Base-by-base conservation (phyloP, 2,888 invertebrate genomes). In the Phortica magna region DNA sequence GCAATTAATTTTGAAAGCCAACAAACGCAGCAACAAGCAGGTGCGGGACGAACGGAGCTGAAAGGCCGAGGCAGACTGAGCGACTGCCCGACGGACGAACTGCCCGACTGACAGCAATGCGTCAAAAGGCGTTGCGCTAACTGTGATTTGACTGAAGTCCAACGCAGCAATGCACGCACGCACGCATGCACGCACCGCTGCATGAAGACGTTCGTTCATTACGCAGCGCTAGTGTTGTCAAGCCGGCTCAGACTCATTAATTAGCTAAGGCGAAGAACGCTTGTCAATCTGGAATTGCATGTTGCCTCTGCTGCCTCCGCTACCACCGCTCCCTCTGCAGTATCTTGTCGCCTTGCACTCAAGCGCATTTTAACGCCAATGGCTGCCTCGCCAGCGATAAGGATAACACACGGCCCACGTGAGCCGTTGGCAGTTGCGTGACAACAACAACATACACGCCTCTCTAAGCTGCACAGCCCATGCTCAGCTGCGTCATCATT, bases 1-100 rank as follows among this genome's bases (percentile, higher is more conserved):
- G 89, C 90, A 90, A 90, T 90, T 90, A 90, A 90, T 90, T 90
- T 90, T 87, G 87, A 89, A 90, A 89, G 90, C 89, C 83, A 85
- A 85, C 81, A 74, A 75, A 68, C 76, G 10, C 61, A 61, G 19
- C 19, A 41, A 68, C 42, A 68, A 19, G 41, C 41, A 74, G n/a
- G 79, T 74, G 76, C 31, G 48, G 14, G 39, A 65, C 48, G 53
- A 70, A 17, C 43, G 79, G 84, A 85, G 48, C n/a, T n/a, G n/a
- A n/a, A n/a, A n/a, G n/a, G n/a, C n/a, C 22, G 31, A 55, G 53
- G 42, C 19, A 67, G 14, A 42, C n/a, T 17, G n/a, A 1, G 4
- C 1, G 17, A 59, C 53, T 3, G 53, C 1, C 53, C 1, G 4
- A 10, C 31, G 39, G 19, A 42, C 42, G 42, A 17, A 41, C 41